Evolutionary conservation across 1,140 invertebrate species (phyloP), one percentile per base, ranked within the genome.

Genomic region (Danaus melanippus): DNA sequence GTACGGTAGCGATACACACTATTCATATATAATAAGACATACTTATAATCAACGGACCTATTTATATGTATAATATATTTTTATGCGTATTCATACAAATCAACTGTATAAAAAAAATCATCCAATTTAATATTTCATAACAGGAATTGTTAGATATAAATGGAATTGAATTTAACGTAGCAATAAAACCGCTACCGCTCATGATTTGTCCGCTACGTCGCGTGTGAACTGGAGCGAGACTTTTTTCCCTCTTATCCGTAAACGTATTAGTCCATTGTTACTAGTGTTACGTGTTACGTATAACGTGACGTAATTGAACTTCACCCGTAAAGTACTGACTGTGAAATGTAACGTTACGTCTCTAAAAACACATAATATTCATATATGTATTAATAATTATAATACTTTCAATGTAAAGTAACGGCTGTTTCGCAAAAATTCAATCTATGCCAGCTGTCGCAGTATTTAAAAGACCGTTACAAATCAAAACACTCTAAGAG

Each of bases 151-250:
- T 32, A 32, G 4, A 12, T 9, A 50, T n/a, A 8, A n/a, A 9
- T 40, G 15, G 21, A 41, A 9, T 11, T 40, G 39, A 50, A 41
- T 50, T 12, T n/a, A 46, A n/a, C 10, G 7, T 32, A 45, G 10
- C 10, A 39, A 46, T 32, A 40, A 57, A 51, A 64, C 45, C 62
- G 64, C 67, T 55, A 11, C 42, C 48, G 58, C 56, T 56, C 55
- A 52, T 64, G 11, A 12, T 50, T 63, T 46, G 62, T 8, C 21
- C 53, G 21, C 41, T 17, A 11, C 32, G 54, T 47, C 51, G 43
- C 50, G 67, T 79, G 80, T 62, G 80, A 84, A 84, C 71, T 80
- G 67, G 80, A 79, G 75, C 78, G 67, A 40, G 44, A 66, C 53
- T 51, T 69, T 74, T 74, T 75, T 69, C 62, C 65, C 66, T 63